phyloP scores from a whole-genome alignment of 2,797 vertebrate species.

The Paedocypris micromegethes region DNA sequence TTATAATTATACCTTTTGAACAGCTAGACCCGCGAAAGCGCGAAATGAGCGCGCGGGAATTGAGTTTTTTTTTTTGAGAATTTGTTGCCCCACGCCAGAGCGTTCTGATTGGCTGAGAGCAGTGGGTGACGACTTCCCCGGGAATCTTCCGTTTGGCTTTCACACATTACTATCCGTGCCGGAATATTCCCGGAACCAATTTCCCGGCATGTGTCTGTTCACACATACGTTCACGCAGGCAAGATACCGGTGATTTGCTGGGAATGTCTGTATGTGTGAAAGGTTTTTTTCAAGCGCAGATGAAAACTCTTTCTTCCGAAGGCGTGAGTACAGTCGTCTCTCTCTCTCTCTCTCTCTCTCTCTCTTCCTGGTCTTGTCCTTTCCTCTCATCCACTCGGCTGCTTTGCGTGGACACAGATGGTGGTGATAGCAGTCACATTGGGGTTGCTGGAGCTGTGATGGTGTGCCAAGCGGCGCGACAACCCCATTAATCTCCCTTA shows the following conservation, averaged over 20 bases:
- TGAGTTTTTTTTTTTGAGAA: no score
- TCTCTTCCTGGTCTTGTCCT: constrained; percentile 70
- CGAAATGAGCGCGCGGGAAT: no score
- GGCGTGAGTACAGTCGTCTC: constrained; percentile 46
- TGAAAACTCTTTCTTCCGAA: constrained; percentile 12
- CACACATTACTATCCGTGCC: neutral
- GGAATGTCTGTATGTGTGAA: no score
- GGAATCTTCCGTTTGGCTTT: constrained; percentile 41
- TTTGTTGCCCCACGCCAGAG: no score
- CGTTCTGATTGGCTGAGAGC: no score
- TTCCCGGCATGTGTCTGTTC: no score
- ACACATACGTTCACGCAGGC: no score
- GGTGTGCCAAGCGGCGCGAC: constrained; percentile 69
- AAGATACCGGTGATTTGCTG: no score
- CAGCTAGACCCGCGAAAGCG: no score
- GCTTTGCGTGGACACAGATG: constrained; percentile 70
- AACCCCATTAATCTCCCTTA: constrained; percentile 82
- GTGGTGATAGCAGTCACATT: constrained; percentile 74
- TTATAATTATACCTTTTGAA: no score
- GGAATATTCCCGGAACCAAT: no score
- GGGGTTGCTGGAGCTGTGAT: constrained; percentile 70
- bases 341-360: constrained; percentile 61
- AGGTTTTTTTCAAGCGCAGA: no score
- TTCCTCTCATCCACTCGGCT: constrained; percentile 65
- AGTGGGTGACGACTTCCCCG: neutral